phyloP scores from a whole-genome alignment of 92 coral and sea anemone genomes.

The Zoanthus solanderi region DNA sequence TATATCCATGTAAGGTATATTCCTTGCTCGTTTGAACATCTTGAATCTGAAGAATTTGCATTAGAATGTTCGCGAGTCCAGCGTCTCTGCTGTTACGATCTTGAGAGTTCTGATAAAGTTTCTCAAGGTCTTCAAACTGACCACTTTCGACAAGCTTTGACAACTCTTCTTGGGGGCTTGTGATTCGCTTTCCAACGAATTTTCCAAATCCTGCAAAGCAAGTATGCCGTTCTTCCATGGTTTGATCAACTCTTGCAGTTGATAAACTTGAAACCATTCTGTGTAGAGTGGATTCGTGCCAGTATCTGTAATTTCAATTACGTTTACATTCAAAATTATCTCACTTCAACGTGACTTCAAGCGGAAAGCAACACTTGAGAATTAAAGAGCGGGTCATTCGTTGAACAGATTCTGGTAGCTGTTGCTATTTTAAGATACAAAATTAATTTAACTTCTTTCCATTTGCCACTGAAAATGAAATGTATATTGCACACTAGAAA shows the following conservation, averaged over 20 bases:
- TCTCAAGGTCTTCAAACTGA: conserved; percentile 16
- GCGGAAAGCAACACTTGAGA: conserved; percentile 12
- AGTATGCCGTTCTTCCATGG: background rate
- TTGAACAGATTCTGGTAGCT: background rate
- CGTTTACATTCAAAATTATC: background rate
- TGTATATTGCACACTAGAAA: background rate
- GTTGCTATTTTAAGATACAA: background rate
- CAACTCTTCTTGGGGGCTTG: conserved; percentile 37
- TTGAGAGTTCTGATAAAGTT: conserved; percentile 12
- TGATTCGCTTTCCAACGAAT: conserved; percentile 30
- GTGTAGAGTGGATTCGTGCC: background rate
- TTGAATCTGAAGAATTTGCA: conserved; percentile 72
- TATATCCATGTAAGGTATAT: conserved; percentile 62
- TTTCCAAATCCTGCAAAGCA: conserved; percentile 39
- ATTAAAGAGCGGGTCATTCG: background rate
- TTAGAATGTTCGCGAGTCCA: conserved; percentile 53
- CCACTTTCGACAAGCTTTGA: conserved; percentile 32
- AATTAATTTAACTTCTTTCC: background rate
- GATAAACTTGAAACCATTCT: background rate
- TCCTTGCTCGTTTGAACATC: conserved; percentile 65
- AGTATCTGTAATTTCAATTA: background rate
- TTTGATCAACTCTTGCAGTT: background rate
- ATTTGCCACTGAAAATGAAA: background rate
- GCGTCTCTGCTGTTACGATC: conserved; percentile 24
- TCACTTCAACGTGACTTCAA: conserved; percentile 2